phyloP scores from a whole-genome alignment of 2,113 vertebrate species.

The Terrapene triunguis region DNA sequence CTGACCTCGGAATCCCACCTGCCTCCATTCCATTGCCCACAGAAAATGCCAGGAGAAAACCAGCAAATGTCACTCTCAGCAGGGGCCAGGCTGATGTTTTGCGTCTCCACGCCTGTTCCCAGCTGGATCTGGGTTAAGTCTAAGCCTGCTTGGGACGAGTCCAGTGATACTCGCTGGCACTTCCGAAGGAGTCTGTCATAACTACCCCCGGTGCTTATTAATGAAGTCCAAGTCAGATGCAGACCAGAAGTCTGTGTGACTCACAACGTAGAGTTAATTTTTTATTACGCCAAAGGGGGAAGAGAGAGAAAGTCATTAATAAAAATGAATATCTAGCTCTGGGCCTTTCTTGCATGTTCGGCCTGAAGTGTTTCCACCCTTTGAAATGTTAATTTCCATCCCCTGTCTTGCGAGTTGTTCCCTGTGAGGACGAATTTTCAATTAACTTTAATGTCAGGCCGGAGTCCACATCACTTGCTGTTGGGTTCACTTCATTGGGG shows the following conservation, averaged over 20 bases:
- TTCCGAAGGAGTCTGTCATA: not conserved
- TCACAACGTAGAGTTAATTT: not conserved
- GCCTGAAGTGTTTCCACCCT: not conserved
- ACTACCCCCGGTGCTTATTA: not conserved
- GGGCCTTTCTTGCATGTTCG: not conserved
- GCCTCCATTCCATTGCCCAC: not conserved
- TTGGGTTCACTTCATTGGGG: constrained; percentile 31
- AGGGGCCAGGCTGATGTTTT: no score
- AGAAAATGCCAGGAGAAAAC: not conserved
- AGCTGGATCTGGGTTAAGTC: not conserved
- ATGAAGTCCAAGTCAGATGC: not conserved
- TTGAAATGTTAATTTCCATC: constrained; percentile 22
- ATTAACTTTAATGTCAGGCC: constrained; percentile 58
- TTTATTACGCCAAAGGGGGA: not conserved
- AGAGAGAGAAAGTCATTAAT: not conserved
- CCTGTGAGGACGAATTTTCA: constrained; percentile 19
- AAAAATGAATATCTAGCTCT: not conserved
- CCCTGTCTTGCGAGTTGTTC: not conserved
- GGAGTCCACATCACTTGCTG: constrained; percentile 52
- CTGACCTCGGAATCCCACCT: not conserved
- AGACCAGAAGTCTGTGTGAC: not conserved
- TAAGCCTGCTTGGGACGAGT: rapidly evolving
- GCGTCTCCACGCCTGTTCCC: not conserved
- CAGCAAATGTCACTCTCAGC: not conserved
- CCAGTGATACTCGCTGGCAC: not conserved